phyloP scores from a whole-genome alignment of 1,140 invertebrate species.

The Manduca sexta region DNA sequence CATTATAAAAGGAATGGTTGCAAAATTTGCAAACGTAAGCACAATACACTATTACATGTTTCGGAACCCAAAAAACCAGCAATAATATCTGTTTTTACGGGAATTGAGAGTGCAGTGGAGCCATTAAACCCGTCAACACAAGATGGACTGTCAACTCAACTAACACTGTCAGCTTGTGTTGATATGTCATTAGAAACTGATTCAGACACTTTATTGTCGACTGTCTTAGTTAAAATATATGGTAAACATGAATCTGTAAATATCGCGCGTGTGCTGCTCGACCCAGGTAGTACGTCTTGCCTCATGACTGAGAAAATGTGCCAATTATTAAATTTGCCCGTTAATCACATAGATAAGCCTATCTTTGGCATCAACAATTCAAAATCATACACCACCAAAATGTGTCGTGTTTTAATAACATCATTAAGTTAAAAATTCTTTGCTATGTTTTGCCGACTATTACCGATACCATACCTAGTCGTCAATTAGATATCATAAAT shows the following conservation, averaged over 20 bases:
- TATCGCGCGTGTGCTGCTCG: constrained; percentile 4
- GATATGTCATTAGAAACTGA: too few species aligned
- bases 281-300: constrained; percentile 9
- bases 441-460: constrained; percentile 18
- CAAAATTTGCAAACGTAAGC: constrained; percentile 23
- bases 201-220: too few species aligned
- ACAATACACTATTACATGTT: constrained; percentile 24
- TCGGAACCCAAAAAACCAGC: background rate
- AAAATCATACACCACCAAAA: constrained; percentile 2
- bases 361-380: constrained; percentile 13
- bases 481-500: constrained; percentile 5
- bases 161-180: too few species aligned
- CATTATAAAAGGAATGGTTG: constrained; percentile 24
- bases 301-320: constrained; percentile 13
- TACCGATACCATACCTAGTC: constrained; percentile 9
- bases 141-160: too few species aligned
- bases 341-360: constrained; percentile 2
- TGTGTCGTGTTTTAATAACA: constrained; percentile 6
- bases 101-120: too few species aligned
- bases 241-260: background rate
- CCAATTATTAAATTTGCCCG: constrained; percentile 4
- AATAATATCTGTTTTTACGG: too few species aligned
- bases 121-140: too few species aligned
- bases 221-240: too few species aligned
- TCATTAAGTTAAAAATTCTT: constrained; percentile 12